Base-by-base conservation (phyloP, 2,888 invertebrate species). In the Trissoscelio sp. region DNA sequence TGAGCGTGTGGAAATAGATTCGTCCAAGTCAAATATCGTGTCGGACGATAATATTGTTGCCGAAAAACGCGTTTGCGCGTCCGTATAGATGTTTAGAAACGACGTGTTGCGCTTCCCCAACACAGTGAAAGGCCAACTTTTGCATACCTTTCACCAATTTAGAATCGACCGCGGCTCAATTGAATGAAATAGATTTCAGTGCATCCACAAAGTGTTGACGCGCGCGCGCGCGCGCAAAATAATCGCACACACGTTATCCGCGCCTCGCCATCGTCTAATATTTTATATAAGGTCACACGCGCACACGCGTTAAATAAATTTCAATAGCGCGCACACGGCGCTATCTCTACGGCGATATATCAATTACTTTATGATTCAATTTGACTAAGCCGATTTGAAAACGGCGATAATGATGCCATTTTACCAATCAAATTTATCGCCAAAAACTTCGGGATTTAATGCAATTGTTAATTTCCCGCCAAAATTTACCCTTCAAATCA, bases 141-240 rank as follows among this genome's bases (percentile, higher is more conserved):
- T 77, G 77, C 67, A 70, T 70, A 77, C 81, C 77, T 81, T 81
- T 81, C 81, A 81, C 81, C 77, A 73, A 81, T 81, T 81, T 77
- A 70, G 72, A 67, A 73, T 73, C 72, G 72, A 62, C 81, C 67
- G 67, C 58, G 67, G 28, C 34, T 66, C 37, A 67, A 81, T 77
- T 81, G 81, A 77, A 81, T 77, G 70, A 72, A 77, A 81, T 64
- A 77, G 75, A 81, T 81, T 81, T 81, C 58, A 66, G 75, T 53
- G 72, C 70, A 53, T 80, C 75, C 58, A 44, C 53, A 48, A 28
- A 22, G 55, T n/a, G 44, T 16, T 51, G n/a, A n/a, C n/a, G n/a
- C n/a, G n/a, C 48, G 20, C 18, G 12, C 48, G 46, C 66, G 58
- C 60, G 16, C 51, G 51, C 46, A 60, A 79, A 79, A 79, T 70